These are phyloP conservation scores for Zootoca vivipara DNA, from an alignment of 2,113 vertebrate species.

Conservation along the genomic window DNA sequence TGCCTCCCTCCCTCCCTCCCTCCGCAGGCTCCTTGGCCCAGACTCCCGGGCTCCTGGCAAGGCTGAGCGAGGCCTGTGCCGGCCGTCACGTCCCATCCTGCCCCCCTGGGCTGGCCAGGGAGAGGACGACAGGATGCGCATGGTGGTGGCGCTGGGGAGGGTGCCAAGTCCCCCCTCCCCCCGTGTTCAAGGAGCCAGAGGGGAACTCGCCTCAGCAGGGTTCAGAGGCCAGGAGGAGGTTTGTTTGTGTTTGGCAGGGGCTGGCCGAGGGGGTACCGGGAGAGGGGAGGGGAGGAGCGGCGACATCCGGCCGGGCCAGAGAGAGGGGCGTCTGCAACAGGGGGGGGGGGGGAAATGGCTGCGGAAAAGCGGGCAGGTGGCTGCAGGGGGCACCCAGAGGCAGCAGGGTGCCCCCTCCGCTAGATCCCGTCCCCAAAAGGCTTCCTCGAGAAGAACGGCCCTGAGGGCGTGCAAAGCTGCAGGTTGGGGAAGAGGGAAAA, in stretches of 20 bases:
- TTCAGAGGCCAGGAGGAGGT: slow-evolving; percentile 83
- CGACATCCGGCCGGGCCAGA: not conserved
- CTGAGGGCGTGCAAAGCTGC: not conserved
- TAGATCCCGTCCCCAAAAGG: not conserved
- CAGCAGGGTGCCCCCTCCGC: not conserved
- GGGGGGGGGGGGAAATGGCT: slow-evolving; percentile 35
- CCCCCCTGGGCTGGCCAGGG: slow-evolving; percentile 77
- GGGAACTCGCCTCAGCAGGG: slow-evolving; percentile 76
- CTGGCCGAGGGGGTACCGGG: slow-evolving; percentile 65
- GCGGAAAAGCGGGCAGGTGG: not conserved
- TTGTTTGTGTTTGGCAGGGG: slow-evolving; percentile 85
- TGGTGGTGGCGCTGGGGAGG: slow-evolving; percentile 72
- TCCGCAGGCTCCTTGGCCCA: slow-evolving; percentile 59
- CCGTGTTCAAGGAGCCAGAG: slow-evolving; percentile 71
- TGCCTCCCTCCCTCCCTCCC: slow-evolving; percentile 33
- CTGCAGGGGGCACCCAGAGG: not conserved
- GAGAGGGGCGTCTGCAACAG: slow-evolving; percentile 39
- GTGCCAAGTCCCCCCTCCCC: slow-evolving; percentile 75
- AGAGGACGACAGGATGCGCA: slow-evolving; percentile 84
- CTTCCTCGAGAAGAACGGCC: no score
- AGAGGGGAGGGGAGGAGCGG: slow-evolving; percentile 61
- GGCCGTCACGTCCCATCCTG: slow-evolving; percentile 83
- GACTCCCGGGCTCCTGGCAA: slow-evolving; percentile 76
- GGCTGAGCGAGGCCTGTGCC: slow-evolving; percentile 73
- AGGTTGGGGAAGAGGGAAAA: not conserved